These are phyloP conservation scores for Tetragnatha montana DNA, from an alignment of 2,888 invertebrate species.

Conservation along the genomic window DNA sequence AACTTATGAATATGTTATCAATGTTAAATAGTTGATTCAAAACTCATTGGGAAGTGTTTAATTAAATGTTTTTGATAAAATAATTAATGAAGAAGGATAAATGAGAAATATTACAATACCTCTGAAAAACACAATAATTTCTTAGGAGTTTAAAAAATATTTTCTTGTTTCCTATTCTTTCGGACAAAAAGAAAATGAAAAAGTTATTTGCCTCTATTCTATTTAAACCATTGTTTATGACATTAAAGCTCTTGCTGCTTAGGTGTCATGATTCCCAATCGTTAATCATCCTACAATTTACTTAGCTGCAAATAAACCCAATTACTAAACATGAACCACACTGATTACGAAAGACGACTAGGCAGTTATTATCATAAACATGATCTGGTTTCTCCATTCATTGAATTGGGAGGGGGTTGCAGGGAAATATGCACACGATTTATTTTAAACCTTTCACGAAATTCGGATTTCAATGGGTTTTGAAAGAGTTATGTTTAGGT, in stretches of 20 bases:
- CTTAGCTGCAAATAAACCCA: neutral
- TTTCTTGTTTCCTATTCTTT: neutral
- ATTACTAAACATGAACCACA: neutral
- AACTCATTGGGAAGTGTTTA: no score
- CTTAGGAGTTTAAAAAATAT: neutral
- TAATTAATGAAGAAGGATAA: no score
- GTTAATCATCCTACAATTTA: neutral
- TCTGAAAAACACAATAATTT: neutral
- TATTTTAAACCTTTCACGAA: neutral
- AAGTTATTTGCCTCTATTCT: neutral
- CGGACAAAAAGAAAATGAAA: neutral
- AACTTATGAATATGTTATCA: no score
- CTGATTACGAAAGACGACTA: neutral
- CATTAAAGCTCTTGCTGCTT: neutral
- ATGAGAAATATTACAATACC: no score
- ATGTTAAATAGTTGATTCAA: no score
- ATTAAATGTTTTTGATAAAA: no score
- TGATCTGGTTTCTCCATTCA: neutral
- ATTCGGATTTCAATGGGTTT: neutral
- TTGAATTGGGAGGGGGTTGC: neutral
- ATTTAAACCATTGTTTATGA: neutral
- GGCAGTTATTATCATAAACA: neutral
- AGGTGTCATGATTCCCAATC: neutral
- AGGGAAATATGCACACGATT: neutral
- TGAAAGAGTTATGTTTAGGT: neutral